phyloP scores from a whole-genome alignment of 2,888 invertebrate genomes.

The Serripes groenlandicus region DNA sequence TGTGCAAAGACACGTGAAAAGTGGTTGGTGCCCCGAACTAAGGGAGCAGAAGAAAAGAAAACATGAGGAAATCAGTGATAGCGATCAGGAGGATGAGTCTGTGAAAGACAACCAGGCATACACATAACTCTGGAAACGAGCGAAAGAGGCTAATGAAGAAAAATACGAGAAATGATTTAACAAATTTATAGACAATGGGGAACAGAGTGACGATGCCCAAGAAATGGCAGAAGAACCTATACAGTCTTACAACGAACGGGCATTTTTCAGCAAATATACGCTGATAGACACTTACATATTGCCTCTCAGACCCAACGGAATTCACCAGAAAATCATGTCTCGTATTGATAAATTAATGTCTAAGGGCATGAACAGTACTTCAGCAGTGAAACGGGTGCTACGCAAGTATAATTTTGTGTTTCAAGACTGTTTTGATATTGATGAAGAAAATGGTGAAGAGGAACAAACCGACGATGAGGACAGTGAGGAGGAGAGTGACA shows the following conservation, averaged over 20 bases:
- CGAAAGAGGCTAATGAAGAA: background rate
- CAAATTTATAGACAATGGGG: conserved; percentile 13
- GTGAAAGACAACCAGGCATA: conserved; percentile 1
- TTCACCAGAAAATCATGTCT: conserved; percentile 6
- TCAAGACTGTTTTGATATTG: conserved; percentile 8
- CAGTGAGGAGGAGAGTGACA: conserved; percentile 15
- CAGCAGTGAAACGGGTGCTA: conserved; percentile 18
- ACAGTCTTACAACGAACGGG: conserved; percentile 18
- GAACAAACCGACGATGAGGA: conserved; percentile 13
- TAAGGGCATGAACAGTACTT: conserved; percentile 13
- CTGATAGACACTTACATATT: conserved; percentile 24
- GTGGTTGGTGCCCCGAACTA: conserved; percentile 31
- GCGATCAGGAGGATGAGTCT: background rate
- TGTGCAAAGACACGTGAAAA: conserved; percentile 26
- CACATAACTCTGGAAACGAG: background rate
- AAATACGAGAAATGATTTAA: conserved; percentile 22
- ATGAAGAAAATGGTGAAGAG: background rate
- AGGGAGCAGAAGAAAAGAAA: background rate
- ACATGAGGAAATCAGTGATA: background rate
- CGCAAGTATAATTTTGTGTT: conserved; percentile 7
- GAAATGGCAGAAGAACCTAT: conserved; percentile 22
- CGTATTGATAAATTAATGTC: conserved; percentile 20
- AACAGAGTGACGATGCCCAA: conserved; percentile 25
- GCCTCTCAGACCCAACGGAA: background rate
- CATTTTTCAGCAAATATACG: conserved; percentile 26